phyloP scores from a whole-genome alignment of 2,888 invertebrate genomes.

The Drosophila colorata region DNA sequence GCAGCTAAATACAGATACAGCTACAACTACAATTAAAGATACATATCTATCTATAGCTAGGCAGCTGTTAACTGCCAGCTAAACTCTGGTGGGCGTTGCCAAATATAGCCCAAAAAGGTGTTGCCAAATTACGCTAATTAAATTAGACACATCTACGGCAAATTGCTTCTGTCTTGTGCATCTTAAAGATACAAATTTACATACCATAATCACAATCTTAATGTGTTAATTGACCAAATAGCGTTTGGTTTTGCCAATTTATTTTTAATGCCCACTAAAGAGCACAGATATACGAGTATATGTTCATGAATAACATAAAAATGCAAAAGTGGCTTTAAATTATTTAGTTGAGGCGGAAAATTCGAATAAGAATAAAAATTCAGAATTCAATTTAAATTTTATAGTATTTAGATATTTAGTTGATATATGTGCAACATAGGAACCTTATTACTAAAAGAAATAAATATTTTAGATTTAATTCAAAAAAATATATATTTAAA shows the following conservation, averaged over 20 bases:
- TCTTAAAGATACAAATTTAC: slow-evolving; percentile 37
- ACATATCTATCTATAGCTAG: slow-evolving; percentile 11
- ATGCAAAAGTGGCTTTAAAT: slow-evolving; percentile 18
- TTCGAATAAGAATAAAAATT: not conserved
- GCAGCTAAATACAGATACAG: slow-evolving; percentile 8
- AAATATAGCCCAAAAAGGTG: slow-evolving; percentile 56
- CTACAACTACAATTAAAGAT: slow-evolving; percentile 1
- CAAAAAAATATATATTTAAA: not conserved
- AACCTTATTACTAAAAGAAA: no score
- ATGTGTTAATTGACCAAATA: slow-evolving; percentile 61
- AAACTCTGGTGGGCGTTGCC: slow-evolving; percentile 48
- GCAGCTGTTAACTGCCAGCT: slow-evolving; percentile 28
- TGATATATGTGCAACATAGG: no score
- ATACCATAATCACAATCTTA: slow-evolving; percentile 38
- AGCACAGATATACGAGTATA: slow-evolving; percentile 12
- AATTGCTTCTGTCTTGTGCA: not conserved
- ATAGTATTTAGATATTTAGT: no score
- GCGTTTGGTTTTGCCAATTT: slow-evolving; percentile 57
- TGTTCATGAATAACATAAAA: slow-evolving; percentile 20
- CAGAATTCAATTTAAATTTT: not conserved
- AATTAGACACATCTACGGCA: slow-evolving; percentile 51
- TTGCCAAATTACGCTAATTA: slow-evolving; percentile 80
- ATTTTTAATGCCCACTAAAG: slow-evolving; percentile 67
- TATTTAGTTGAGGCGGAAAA: not conserved
- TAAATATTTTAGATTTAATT: no score